These are phyloP conservation scores for Drosophila lini DNA, from an alignment of 1,140 invertebrate genomes.

Conservation along the genomic window DNA sequence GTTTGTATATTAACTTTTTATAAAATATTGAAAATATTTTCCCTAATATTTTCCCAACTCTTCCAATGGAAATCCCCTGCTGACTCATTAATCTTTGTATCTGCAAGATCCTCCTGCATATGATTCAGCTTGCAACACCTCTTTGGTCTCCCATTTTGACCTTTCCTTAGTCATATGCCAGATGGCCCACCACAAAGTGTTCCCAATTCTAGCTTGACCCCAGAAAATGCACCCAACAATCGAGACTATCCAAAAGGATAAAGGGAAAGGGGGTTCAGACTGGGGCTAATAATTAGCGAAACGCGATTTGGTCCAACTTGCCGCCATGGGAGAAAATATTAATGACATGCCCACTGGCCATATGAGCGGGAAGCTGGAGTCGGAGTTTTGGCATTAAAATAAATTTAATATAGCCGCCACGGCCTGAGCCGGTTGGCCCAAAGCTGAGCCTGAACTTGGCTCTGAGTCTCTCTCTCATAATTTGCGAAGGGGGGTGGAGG, in stretches of 20 bases:
- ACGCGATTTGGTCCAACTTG: constrained; percentile 43
- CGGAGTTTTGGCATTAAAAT: constrained; percentile 70
- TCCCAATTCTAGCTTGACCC: constrained; percentile 30
- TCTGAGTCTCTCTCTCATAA: constrained; percentile 62
- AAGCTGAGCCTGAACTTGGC: constrained; percentile 74
- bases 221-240: background rate
- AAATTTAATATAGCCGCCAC: constrained; percentile 75
- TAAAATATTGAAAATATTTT: background rate
- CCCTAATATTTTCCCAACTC: too few relatives aligned
- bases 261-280: background rate
- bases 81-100: constrained; percentile 1
- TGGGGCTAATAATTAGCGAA: constrained; percentile 54
- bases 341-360: constrained; percentile 55
- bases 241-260: constrained; percentile 5
- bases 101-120: constrained; percentile 7
- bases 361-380: constrained; percentile 27
- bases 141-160: constrained; percentile 27
- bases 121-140: constrained; percentile 27
- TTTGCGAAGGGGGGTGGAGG: constrained; percentile 53
- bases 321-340: constrained; percentile 47
- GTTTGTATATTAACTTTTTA: background rate
- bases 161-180: constrained; percentile 55
- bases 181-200: constrained; percentile 18
- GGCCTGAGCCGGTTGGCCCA: constrained; percentile 61
- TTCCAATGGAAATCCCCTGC: background rate